A percentile compares a stretch with the other conserved stretches of the same genome.
Evolutionary conservation across 2,888 invertebrate genomes (phyloP).

Genomic region (Pseudolycoriella hygida): DNA sequence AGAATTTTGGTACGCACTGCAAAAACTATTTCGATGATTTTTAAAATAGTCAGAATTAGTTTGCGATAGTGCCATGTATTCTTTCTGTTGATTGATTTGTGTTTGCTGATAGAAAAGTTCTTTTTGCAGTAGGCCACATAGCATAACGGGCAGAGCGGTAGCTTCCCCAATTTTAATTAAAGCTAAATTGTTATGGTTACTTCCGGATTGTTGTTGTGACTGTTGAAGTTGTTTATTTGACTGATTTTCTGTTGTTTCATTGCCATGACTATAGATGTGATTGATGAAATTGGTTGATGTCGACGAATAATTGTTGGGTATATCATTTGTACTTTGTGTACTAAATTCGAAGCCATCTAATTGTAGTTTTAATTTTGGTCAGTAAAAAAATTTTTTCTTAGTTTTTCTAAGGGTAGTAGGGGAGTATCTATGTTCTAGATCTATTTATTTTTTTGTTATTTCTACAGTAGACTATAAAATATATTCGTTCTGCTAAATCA

Average conservation of each 20-base stretch:
- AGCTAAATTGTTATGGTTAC: slow-evolving; percentile 11
- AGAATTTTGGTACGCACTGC: slow-evolving; percentile 13
- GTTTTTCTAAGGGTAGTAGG: too few species aligned
- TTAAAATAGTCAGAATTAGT: slow-evolving; percentile 10
- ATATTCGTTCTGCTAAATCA: too few species aligned
- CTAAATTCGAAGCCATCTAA: neutral
- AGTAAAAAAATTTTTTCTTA: too few species aligned
- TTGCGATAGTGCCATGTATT: slow-evolving; percentile 10
- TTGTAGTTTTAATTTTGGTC: too few species aligned
- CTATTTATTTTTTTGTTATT: too few species aligned
- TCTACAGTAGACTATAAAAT: too few species aligned
- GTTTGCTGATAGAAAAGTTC: slow-evolving; percentile 16
- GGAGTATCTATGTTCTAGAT: too few species aligned
- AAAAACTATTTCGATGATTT: slow-evolving; percentile 9
- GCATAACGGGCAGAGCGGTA: slow-evolving; percentile 29
- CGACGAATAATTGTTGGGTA: neutral
- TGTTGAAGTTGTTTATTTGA: neutral
- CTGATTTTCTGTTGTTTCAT: neutral
- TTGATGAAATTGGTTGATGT: neutral
- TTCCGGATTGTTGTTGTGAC: neutral
- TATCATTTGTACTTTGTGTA: neutral
- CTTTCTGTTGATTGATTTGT: slow-evolving; percentile 10
- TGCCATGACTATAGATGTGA: neutral
- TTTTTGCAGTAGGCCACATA: slow-evolving; percentile 30
- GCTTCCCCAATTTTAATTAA: slow-evolving; percentile 21